Percentiles rank a stretch among this genome's conserved stretches.
These are phyloP conservation scores for Dinothrombium tinctorium DNA, from an alignment of 1,140 invertebrate genomes.

Conservation along the genomic window DNA sequence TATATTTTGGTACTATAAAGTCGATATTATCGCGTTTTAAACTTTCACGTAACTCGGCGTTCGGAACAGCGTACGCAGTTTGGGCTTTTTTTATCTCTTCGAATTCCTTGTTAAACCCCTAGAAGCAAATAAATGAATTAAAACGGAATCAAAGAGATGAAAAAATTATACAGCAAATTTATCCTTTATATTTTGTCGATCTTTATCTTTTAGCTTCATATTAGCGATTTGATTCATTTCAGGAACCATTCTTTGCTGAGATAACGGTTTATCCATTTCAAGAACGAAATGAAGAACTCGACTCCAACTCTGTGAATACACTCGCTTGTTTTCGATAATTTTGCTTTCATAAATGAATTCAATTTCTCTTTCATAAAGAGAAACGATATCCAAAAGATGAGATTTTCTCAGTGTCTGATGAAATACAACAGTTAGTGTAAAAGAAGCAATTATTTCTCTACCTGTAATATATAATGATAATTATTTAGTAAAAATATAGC, in stretches of 20 bases:
- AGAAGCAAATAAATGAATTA: slow-evolving; percentile 18
- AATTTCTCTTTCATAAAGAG: slow-evolving; percentile 51
- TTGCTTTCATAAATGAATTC: slow-evolving; percentile 52
- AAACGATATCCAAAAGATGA: slow-evolving; percentile 49
- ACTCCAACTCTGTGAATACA: slow-evolving; percentile 58
- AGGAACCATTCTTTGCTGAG: slow-evolving; percentile 18
- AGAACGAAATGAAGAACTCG: slow-evolving; percentile 46
- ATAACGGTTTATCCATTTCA: slow-evolving; percentile 25
- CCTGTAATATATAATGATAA: slow-evolving; percentile 68
- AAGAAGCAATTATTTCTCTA: too few species aligned
- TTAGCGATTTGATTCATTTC: slow-evolving; percentile 13
- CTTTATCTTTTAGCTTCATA: slow-evolving; percentile 49
- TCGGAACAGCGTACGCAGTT: slow-evolving; percentile 73
- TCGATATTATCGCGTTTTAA: slow-evolving; percentile 65
- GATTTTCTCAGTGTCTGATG: slow-evolving; percentile 16
- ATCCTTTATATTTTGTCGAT: slow-evolving; percentile 73
- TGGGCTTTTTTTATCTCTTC: slow-evolving; percentile 62
- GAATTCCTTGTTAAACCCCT: slow-evolving; percentile 83
- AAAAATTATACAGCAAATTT: slow-evolving; percentile 57
- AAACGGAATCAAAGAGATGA: slow-evolving; percentile 1
- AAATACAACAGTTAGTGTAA: slow-evolving; percentile 1
- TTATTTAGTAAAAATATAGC: slow-evolving; percentile 70
- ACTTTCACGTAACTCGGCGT: slow-evolving; percentile 53
- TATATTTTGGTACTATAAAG: slow-evolving; percentile 57
- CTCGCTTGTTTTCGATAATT: slow-evolving; percentile 47